A percentile compares a stretch with the other conserved stretches of the same genome.
Conservation (phyloP, 1,140 invertebrate species). For the Euglossa dilemma region DNA sequence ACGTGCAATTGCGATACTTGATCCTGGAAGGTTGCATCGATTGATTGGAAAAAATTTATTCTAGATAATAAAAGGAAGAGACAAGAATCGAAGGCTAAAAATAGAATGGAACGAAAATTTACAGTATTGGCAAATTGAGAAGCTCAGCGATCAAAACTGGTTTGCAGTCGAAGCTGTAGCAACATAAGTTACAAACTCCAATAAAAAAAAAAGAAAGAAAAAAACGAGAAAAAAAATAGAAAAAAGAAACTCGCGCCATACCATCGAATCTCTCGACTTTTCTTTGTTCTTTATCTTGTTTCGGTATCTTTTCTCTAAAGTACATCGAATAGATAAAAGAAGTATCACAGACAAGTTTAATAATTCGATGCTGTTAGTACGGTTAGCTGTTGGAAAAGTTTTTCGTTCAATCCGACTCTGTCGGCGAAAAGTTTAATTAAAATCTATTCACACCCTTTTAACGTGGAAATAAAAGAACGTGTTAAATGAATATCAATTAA, state of each 20-base stretch:
- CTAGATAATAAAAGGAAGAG: slow-evolving; percentile 19
- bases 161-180: slow-evolving; percentile 39
- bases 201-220: slow-evolving; percentile 4
- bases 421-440: slow-evolving; percentile 35
- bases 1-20: slow-evolving; percentile 71
- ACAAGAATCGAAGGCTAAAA: background rate
- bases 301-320: background rate
- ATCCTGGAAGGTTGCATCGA: slow-evolving; percentile 57
- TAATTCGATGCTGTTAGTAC: slow-evolving; percentile 49
- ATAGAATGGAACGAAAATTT: slow-evolving; percentile 18
- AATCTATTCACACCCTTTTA: slow-evolving; percentile 9
- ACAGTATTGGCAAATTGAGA: slow-evolving; percentile 19
- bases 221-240: background rate
- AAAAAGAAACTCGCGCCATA: slow-evolving; percentile 19
- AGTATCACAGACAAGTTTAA: slow-evolving; percentile 39
- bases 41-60: slow-evolving; percentile 19
- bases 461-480: background rate
- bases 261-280: slow-evolving; percentile 8
- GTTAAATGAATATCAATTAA: slow-evolving; percentile 32
- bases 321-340: background rate
- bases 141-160: slow-evolving; percentile 29
- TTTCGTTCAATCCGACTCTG: slow-evolving; percentile 7
- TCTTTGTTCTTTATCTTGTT: background rate
- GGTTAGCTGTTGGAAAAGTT: slow-evolving; percentile 29
- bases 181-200: slow-evolving; percentile 39